Evolutionary conservation across 2,888 invertebrate species (phyloP), one percentile per base, ranked within the genome.

Genomic region (Spatulosminthurus flaviceps): DNA sequence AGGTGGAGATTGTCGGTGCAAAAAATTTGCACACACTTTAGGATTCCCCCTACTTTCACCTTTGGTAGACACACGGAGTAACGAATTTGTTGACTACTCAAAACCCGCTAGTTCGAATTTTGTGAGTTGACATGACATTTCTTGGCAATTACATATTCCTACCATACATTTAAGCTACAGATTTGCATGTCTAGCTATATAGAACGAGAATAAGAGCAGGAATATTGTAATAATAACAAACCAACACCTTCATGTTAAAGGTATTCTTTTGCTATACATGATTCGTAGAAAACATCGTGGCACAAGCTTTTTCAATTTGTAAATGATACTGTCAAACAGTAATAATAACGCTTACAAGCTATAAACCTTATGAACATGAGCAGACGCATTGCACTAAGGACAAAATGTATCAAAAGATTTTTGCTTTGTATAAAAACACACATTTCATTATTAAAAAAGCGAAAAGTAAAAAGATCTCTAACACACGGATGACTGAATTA

Each of bases 321-420:
- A 24, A 24, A 24, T 64, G 64, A 64, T 24, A 64, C 64, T 64
- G 64, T 64, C 24, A 26, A 64, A 64, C 64, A 64, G 64, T 26
- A 64, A 64, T 64, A 64, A 64, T 64, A 64, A 64, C 60, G 13
- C 64, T 64, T 64, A 64, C 26, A 64, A 64, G 24, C 64, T 64
- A 64, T 64, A 24, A 22, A 24, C 24, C 64, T 24, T 64, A 64
- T 26, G 24, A 22, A 64, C 26, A 64, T 64, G 64, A 64, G 64
- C 22, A 64, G 64, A 64, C 64, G 64, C 11, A 64, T 64, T 64
- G 64, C 64, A 64, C 64, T 64, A 64, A 64, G 64, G 64, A 64
- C 24, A 64, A 64, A 64, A 64, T 64, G 64, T 64, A 64, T 64
- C 64, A 64, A 64, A 64, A 64, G 26, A 64, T 64, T 64, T n/a